Evolutionary conservation across 2,888 invertebrate genomes (phyloP).

Genomic region (Pammene fasciana): DNA sequence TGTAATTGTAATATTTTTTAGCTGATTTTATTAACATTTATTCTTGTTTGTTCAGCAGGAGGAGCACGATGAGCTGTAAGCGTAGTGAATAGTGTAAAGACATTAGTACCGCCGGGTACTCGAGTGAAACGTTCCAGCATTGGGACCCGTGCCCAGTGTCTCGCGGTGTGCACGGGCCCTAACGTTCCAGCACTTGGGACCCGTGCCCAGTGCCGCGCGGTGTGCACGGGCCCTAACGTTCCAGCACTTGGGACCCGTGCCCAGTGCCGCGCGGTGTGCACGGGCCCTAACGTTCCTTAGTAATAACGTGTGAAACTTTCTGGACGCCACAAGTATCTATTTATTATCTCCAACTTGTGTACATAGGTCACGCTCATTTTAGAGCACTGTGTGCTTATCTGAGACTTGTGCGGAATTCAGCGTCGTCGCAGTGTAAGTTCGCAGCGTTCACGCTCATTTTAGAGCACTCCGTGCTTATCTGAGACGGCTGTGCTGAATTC

Average conservation of each 20-base stretch:
- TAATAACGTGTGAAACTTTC: conserved; percentile 27
- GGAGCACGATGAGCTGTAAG: conserved; percentile 79
- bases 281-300: conserved; percentile 32
- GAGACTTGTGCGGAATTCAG: not conserved
- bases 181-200: too few species aligned
- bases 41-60: conserved; percentile 67
- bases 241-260: conserved; percentile 24
- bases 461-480: conserved; percentile 21
- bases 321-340: conserved; percentile 36
- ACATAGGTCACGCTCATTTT: conserved; percentile 41
- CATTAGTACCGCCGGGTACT: conserved; percentile 64
- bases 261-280: conserved; percentile 12
- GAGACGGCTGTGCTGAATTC: not conserved
- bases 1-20: too few species aligned
- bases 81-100: conserved; percentile 62
- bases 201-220: too few species aligned
- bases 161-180: too few species aligned
- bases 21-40: not conserved
- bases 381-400: conserved; percentile 21
- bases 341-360: conserved; percentile 39
- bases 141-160: too few species aligned
- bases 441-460: conserved; percentile 48
- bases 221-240: too few species aligned
- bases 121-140: conserved; percentile 48
- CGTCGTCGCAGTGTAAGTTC: conserved; percentile 46